phyloP scores from a whole-genome alignment of 1,140 invertebrate genomes.

The Bilobella aurantiaca region DNA sequence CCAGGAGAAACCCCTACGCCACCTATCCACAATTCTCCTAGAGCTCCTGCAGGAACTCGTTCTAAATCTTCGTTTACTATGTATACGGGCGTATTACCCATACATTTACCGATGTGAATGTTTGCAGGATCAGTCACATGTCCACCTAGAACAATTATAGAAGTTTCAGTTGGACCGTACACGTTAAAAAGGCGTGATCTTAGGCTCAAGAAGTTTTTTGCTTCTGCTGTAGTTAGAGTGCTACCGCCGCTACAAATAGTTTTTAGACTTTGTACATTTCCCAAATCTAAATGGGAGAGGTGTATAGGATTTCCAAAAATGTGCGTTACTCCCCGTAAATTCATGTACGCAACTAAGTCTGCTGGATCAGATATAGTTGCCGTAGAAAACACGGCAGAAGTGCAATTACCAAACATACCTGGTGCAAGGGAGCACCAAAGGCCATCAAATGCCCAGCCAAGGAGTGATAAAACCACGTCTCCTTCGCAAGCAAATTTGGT shows the following conservation, averaged over 20 bases:
- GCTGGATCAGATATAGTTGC: not conserved
- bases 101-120: not conserved
- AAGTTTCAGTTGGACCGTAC: not conserved
- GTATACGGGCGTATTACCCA: not conserved
- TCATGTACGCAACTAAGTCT: not conserved
- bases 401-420: not conserved
- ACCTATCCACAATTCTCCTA: not conserved
- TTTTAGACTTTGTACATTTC: not conserved
- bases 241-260: not conserved
- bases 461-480: not conserved
- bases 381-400: not conserved
- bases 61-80: not conserved
- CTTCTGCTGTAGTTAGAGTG: not conserved
- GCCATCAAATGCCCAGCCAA: not conserved
- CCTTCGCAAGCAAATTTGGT: not conserved
- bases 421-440: not conserved
- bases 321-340: not conserved
- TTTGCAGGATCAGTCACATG: not conserved
- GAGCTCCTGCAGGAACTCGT: not conserved
- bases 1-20: not conserved
- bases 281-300: not conserved
- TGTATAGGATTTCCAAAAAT: not conserved
- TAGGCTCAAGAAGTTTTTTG: not conserved
- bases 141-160: not conserved
- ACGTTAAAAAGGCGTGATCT: not conserved